Conservation (phyloP, 2,797 vertebrate species). For the Gila robusta region DNA sequence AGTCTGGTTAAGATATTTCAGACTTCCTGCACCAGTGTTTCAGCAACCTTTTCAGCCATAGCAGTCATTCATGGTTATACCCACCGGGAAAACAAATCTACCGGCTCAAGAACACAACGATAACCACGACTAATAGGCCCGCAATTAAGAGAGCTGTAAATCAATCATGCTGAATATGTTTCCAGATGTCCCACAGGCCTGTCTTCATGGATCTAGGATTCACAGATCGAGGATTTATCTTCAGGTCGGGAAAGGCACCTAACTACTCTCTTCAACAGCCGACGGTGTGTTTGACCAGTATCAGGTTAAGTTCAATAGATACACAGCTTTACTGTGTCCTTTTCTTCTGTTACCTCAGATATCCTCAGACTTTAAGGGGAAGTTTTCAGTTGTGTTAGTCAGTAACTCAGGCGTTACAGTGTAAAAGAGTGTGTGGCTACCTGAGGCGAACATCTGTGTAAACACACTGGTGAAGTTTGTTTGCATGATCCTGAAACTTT, state of each 20-base stretch:
- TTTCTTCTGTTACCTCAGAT: not conserved
- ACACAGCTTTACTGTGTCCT: not conserved
- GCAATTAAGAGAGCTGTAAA: not conserved
- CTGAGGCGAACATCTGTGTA: not conserved
- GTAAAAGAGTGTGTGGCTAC: not conserved
- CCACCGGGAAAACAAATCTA: conserved; percentile 3
- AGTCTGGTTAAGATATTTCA: not conserved
- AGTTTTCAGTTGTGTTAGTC: not conserved
- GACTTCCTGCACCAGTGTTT: conserved; percentile 16
- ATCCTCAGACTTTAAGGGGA: not conserved
- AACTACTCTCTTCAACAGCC: not conserved
- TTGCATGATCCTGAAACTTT: not conserved
- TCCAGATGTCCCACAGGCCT: conserved; percentile 12
- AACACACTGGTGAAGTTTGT: not conserved
- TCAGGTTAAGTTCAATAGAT: not conserved
- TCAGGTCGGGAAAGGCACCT: not conserved
- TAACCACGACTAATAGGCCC: not conserved
- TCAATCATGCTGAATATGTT: conserved; percentile 24
- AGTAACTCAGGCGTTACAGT: not conserved
- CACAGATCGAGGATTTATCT: not conserved
- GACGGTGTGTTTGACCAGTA: not conserved
- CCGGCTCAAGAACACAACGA: not conserved
- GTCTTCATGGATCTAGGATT: not conserved
- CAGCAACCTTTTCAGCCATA: not conserved
- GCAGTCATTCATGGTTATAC: not conserved